Evolutionary conservation across 1,140 invertebrate species (phyloP), one percentile per base, ranked within the genome.

Genomic region (Hycleus phaleratus): DNA sequence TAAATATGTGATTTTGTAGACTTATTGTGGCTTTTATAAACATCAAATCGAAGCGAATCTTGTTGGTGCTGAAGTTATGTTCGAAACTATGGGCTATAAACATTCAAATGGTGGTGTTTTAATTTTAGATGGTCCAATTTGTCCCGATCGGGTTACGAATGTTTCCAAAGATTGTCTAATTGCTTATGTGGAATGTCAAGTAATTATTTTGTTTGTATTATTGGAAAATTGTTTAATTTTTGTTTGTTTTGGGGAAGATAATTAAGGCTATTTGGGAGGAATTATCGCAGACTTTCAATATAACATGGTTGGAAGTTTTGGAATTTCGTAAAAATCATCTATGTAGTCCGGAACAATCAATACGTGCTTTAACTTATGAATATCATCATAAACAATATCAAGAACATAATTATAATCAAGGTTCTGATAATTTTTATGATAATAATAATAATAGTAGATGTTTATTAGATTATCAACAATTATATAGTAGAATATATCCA

Each of bases 171-270:
- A 95, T 74, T 88, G 89, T 3, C 81, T 93, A 58, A 82, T 91
- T n/a, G 91, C 91, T 18, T 88, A 89, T 74, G 89, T 90, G 40
- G 91, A 94, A 75, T 93, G 90, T 69, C 86, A 92, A 80, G 86
- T 89, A 75, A n/a, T 38, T 53, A 26, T 18, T 40, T 39, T 32
- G 32, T 32, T 32, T 32, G 7, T 32, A 32, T 51, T 40, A 51
- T n/a, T 9, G 11, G 18, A 18, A 18, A 18, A 18, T 18, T 18
- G 18, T 18, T 18, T 18, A 6, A 45, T 48, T 42, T 9, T 24
- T 43, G 11, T 60, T 56, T 54, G 64, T 61, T 49, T 50, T 65
- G 67, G 1, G 18, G n/a, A 56, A 81, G 77, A 77, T 81, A 32
- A 63, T 81, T 56, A 71, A 78, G 59, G 69, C 70, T 10, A 79